These are phyloP conservation scores for Lymantria dispar DNA, from an alignment of 2,888 invertebrate genomes.

Conservation along the genomic window DNA sequence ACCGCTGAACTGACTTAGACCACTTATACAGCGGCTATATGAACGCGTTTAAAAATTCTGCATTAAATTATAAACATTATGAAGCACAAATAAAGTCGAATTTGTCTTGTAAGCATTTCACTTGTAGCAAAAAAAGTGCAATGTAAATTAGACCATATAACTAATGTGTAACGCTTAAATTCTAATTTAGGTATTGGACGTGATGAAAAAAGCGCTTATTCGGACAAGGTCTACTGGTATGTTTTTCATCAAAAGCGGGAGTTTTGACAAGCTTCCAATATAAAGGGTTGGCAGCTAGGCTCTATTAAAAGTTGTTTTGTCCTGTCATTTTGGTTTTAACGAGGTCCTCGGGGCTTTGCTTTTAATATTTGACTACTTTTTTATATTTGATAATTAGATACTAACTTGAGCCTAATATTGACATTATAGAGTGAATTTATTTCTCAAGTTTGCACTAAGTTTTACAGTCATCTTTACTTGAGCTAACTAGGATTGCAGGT, in stretches of 20 bases:
- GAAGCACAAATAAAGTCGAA: background rate
- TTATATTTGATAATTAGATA: too few relatives aligned
- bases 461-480: too few relatives aligned
- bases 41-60: background rate
- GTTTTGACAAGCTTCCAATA: constrained; percentile 26
- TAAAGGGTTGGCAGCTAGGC: constrained; percentile 18
- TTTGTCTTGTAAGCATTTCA: background rate
- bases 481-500: too few relatives aligned
- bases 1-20: too few relatives aligned
- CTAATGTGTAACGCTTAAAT: background rate
- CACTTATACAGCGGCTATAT: background rate
- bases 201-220: constrained; percentile 4
- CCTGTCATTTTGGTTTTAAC: constrained; percentile 28
- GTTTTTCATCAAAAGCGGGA: constrained; percentile 10
- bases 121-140: constrained; percentile 15
- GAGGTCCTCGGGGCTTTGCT: constrained; percentile 2
- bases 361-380: too few relatives aligned
- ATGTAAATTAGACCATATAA: constrained; percentile 1
- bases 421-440: too few relatives aligned
- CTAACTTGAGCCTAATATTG: too few relatives aligned
- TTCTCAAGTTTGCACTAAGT: too few relatives aligned
- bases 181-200: background rate
- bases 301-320: constrained; percentile 26
- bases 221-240: background rate
- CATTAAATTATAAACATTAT: background rate